Base-by-base conservation (phyloP, 2,888 invertebrate genomes). In the Argyresthia goedartella region DNA sequence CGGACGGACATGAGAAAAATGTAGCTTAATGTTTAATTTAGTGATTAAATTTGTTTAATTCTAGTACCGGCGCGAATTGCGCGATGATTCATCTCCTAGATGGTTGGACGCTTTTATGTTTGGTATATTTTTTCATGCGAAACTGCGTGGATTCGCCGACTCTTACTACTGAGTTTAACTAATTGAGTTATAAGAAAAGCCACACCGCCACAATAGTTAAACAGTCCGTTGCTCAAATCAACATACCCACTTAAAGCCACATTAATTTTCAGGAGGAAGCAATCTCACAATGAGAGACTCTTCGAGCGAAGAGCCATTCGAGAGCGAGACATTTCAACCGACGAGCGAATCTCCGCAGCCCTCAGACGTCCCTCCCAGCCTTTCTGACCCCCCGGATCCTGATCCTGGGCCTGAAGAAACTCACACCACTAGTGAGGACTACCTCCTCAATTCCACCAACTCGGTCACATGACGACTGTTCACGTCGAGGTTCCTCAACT, bases 261-360 rank as follows among this genome's bases (percentile, higher is more conserved):
- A 25, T 25, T 4, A 25, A 4, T 41, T 67, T 60, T 13, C 73
- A 86, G 85, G 85, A 85, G 71, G 84, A 85, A 66, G 81, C 85
- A 71, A 79, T 86, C 72, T 66, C 85, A 60, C 77, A 85, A 67
- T 86, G 63, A 80, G 66, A 58, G 71, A 64, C 14, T 63, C 64
- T 51, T 59, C 57, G 53, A 63, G 62, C 44, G 60, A 63, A 13
- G 53, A 50, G 43, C 47, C 25, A 13, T 47, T 44, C 44, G 47
- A 44, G 15, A 44, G 14, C 8, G 25, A 25, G 25, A 47, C 16
- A 43, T 11, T n/a, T 42, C 41, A 41, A 42, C 13, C 35, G 42
- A 8, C 51, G n/a, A 39, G 36, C 36, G 25, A 39, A 25, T 13
- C 46, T 13, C 13, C 11, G 1, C 14, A 16, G n/a, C 36, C 36